Evolutionary conservation across 2,113 vertebrate species (phyloP).

Genomic region (Procavia capensis): DNA sequence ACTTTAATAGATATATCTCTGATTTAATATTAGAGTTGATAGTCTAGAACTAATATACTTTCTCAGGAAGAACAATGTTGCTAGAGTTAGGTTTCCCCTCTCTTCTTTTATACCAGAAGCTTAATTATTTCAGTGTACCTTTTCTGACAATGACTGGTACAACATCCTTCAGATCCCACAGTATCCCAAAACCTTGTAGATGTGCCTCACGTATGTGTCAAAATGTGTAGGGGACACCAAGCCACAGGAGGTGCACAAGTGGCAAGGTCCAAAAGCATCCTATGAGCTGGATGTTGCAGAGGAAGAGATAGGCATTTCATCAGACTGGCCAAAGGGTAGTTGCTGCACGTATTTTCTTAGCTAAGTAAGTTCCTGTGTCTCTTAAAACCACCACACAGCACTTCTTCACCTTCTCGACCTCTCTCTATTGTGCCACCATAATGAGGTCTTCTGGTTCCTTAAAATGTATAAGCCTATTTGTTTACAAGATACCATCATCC

Average conservation of each 20-base stretch:
- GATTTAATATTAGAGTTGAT: constrained; percentile 74
- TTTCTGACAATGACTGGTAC: constrained; percentile 63
- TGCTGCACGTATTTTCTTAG: rapidly evolving
- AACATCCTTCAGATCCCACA: constrained; percentile 32
- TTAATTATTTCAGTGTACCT: constrained; percentile 76
- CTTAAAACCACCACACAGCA: rapidly evolving
- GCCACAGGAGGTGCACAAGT: constrained; percentile 32
- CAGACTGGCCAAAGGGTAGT: rapidly evolving
- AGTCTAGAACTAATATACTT: constrained; percentile 78
- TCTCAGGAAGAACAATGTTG: constrained; percentile 58
- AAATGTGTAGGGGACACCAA: constrained; percentile 67
- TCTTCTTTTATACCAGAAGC: neutral
- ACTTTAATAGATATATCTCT: constrained; percentile 47
- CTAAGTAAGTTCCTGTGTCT: too few relatives aligned
- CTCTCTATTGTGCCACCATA: neutral
- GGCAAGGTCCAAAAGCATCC: neutral
- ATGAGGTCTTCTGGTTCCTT: neutral
- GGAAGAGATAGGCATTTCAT: neutral
- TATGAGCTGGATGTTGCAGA: neutral
- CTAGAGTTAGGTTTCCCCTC: neutral
- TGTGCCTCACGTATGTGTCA: constrained; percentile 41
- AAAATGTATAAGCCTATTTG: too few relatives aligned
- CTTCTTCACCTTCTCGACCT: rapidly evolving
- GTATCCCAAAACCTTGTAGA: constrained; percentile 39
- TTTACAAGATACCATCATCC: neutral